Percentiles rank a stretch among this genome's conserved stretches.
Conservation (phyloP, 2,113 vertebrate genomes). For the Pseudorhombus dupliciocellatus region DNA sequence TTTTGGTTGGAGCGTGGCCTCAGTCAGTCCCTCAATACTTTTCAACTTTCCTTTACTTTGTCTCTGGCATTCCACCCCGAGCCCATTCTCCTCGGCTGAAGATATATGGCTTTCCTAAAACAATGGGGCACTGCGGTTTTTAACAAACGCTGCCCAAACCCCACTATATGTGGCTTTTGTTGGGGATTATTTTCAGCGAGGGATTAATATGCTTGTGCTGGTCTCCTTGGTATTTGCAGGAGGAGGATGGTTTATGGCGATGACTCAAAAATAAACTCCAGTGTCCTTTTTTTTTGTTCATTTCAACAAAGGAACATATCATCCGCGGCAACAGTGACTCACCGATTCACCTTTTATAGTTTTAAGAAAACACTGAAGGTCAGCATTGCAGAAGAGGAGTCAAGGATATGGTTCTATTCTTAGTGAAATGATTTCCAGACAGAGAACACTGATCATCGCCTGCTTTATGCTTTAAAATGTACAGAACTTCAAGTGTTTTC, state of each 20-base stretch:
- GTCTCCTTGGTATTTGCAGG: not conserved
- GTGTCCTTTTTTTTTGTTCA: not conserved
- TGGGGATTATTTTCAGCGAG: not conserved
- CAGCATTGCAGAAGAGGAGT: not conserved
- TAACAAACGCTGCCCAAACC: not conserved
- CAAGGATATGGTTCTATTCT: too few relatives aligned
- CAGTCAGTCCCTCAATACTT: not conserved
- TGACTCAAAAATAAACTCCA: not conserved
- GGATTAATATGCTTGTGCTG: not conserved
- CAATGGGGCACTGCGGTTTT: not conserved
- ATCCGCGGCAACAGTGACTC: not conserved
- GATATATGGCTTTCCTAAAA: not conserved
- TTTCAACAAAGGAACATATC: not conserved
- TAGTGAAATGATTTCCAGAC: conserved; percentile 10
- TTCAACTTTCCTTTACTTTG: not conserved
- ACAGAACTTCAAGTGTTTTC: not conserved
- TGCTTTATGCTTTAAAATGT: not conserved
- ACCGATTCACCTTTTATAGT: not conserved
- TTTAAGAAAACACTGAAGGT: not conserved
- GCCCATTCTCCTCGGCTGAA: not conserved
- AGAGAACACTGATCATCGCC: not conserved
- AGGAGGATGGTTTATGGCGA: not conserved
- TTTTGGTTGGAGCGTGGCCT: not conserved
- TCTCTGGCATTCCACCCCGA: not conserved
- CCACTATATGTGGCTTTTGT: not conserved